Conservation (phyloP, 2,888 invertebrate species). For the Lithophane semibrunnea region DNA sequence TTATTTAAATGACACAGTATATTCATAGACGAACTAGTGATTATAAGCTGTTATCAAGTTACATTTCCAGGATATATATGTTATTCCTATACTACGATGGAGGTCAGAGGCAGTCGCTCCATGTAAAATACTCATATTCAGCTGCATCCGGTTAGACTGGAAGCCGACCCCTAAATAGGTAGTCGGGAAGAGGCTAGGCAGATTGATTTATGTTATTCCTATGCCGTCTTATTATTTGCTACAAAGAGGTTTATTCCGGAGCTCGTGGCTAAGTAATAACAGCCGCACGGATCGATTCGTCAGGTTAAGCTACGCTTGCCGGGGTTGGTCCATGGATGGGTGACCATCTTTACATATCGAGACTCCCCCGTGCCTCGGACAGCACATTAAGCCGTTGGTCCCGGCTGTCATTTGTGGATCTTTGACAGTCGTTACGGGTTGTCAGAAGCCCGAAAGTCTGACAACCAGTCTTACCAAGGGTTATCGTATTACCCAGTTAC, state of each 20-base stretch:
- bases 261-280: no score
- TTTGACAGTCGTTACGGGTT: no score
- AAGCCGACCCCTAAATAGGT: background rate
- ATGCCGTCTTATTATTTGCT: background rate
- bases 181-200: background rate
- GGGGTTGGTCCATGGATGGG: no score
- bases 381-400: no score
- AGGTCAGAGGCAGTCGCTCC: background rate
- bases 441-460: no score
- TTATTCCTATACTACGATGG: background rate
- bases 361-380: no score
- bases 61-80: conserved; percentile 11
- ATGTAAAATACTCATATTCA: background rate
- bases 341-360: no score
- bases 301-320: no score
- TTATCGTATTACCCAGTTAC: no score
- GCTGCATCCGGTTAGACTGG: background rate
- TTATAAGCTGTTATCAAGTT: background rate
- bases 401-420: no score
- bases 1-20: conserved; percentile 13
- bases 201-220: background rate
- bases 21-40: background rate
- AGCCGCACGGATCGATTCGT: no score
- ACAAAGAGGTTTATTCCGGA: background rate
- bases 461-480: no score